Evolutionary conservation across 2,888 invertebrate species (phyloP).

Genomic region (Polia nebulosa): DNA sequence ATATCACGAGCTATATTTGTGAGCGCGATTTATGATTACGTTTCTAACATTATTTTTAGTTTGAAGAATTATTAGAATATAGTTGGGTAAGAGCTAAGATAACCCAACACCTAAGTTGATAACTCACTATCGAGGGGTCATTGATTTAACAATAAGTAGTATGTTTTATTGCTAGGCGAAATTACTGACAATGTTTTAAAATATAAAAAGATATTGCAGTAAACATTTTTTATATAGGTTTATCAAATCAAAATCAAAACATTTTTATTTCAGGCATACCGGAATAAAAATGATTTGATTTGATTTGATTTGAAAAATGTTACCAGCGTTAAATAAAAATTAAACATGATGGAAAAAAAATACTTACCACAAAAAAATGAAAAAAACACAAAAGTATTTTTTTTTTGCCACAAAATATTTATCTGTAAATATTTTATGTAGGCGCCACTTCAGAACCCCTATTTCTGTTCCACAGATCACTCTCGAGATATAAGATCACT

Average conservation of each 20-base stretch:
- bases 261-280: too few relatives aligned
- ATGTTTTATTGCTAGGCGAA: constrained; percentile 7
- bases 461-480: constrained; percentile 48
- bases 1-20: constrained; percentile 35
- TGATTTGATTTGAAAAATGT: too few relatives aligned
- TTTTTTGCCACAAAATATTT: neutral
- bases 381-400: neutral
- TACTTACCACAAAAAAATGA: neutral
- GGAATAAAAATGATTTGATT: too few relatives aligned
- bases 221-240: neutral
- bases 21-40: neutral
- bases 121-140: neutral
- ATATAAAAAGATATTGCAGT: too few relatives aligned
- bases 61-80: neutral
- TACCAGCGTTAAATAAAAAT: neutral
- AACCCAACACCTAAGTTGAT: constrained; percentile 15
- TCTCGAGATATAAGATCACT: constrained; percentile 61
- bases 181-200: neutral
- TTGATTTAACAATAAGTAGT: neutral
- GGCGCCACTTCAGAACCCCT: constrained; percentile 45
- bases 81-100: neutral
- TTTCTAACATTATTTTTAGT: neutral
- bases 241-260: too few relatives aligned
- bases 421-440: constrained; percentile 5
- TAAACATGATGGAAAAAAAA: neutral